Base-by-base conservation (phyloP, 2,797 vertebrate genomes). In the Acanthornis magna region DNA sequence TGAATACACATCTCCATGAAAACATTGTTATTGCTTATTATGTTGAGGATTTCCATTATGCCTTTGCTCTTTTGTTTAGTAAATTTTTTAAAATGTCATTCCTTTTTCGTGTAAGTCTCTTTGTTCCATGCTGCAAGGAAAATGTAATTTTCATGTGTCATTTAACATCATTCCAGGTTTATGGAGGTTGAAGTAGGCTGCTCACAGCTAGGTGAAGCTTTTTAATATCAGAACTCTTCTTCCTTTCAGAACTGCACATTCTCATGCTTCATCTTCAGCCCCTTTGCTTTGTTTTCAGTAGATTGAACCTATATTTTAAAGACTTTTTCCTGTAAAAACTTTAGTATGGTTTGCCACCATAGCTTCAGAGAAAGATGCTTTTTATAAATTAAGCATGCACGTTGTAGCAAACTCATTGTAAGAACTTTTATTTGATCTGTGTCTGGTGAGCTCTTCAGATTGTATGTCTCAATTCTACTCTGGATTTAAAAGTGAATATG, bases 141-240 rank as follows among this genome's bases (percentile, higher is more conserved):
- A 80, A 58, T 53, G 11, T 19, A 45, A 12, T 65, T 91, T 82
- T 91, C 13, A 26, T 71, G 19, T 88, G 16, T 74, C 30, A 15
- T 36, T 15, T 82, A 48, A 10, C 26, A 5, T 67, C 3, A 11
- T 62, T 55, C 2, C 5, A 50, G 23, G 2, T 66, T 79, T 82
- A 66, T 1, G 1, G 45, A 88, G 10, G 27, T 67, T 61, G 20
- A 57, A 58, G 26, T 26, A 68, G 29, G 18, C 32, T 0, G 0
- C n/a, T 86, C 12, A 12, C 19, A n/a, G 43, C 43, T 29, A 36
- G 1, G 0, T 66, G 73, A 80, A 91, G 22, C 14, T 77, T 87
- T 78, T 77, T 76, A 36, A 23, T 76, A 27, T 13, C 29, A 81
- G 54, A 68, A 20, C 26, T 85, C 13, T 54, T 15, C 30, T 82